Evolutionary conservation across 2,888 invertebrate species (phyloP), one percentile per base, ranked within the genome.

Genomic region (Leuctra nigra): DNA sequence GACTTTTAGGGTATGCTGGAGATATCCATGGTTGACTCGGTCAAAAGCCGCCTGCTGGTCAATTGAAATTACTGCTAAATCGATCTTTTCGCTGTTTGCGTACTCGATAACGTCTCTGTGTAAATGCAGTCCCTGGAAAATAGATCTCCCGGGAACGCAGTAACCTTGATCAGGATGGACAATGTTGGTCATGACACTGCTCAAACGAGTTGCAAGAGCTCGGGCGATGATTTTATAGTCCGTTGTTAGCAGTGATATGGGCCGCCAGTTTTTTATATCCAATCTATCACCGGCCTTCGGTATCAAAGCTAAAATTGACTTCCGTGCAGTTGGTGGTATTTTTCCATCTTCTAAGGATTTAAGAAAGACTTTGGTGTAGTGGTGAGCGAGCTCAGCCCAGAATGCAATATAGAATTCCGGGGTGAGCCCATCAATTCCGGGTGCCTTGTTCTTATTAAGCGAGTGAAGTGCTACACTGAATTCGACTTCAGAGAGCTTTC

Each of bases 31-130:
- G 6, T 41, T 20, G 3, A 41, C 20, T 18, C 41, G 14, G 41
- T 41, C 41, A 16, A 41, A 41, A 7, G 41, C 41, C 3, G 41
- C 16, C 18, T 41, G 18, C 41, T 48, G 48, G 23, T 48, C 48
- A 2, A 48, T 16, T 6, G 48, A 48, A 14, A 48, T 16, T 2
- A 48, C 16, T 20, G 29, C 48, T 4, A 48, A 20, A 25, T 29
- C 33, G 11, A 48, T 9, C 33, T 48, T 33, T 14, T 29, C 29
- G 2, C 3, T 3, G 18, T 48, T 48, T 9, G 29, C 29, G 33
- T 48, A 48, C 2, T 29, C 14, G 9, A 29, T 25, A 6, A 16
- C 29, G 29, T 48, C 48, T 16, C 48, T 7, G 4, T 33, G 29
- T 1, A 48, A 16, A 14, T 48, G 48, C n/a, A 48, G 33, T 33